phyloP scores from a whole-genome alignment of 2,113 vertebrate genomes.

The Aegithalos caudatus region DNA sequence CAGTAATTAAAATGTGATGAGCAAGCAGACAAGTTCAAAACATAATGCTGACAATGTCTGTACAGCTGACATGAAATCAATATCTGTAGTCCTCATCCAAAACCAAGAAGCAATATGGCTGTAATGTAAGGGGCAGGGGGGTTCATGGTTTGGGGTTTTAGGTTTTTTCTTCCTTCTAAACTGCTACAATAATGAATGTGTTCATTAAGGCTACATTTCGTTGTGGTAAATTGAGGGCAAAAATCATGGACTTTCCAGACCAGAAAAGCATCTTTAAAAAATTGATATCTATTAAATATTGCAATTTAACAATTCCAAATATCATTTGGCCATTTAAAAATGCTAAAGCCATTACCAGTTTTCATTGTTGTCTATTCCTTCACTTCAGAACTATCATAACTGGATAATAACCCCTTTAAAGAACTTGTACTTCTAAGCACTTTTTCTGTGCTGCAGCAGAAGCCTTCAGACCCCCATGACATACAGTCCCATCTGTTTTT shows the following conservation, averaged over 20 bases:
- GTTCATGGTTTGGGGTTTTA: not conserved
- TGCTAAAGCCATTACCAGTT: not conserved
- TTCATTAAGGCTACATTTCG: not conserved
- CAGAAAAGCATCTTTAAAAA: not conserved
- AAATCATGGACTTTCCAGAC: not conserved
- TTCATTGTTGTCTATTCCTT: not conserved
- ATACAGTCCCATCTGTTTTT: not conserved
- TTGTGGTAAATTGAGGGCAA: not conserved
- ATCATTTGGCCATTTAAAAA: not conserved
- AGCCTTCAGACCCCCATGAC: not conserved
- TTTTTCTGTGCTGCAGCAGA: not conserved
- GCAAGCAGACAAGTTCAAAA: slow-evolving; percentile 36
- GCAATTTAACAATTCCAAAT: not conserved
- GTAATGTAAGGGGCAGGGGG: not conserved
- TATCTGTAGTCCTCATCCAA: not conserved
- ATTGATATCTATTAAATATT: not conserved
- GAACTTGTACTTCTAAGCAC: not conserved
- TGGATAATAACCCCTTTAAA: not conserved
- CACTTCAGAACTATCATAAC: not conserved
- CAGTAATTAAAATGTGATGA: slow-evolving; percentile 53
- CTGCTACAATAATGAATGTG: not conserved
- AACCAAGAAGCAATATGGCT: not conserved
- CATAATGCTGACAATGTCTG: not conserved
- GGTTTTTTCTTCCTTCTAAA: not conserved
- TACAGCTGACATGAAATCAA: not conserved